Conservation (phyloP, 2,113 vertebrate species). For the Ameiurus melas region DNA sequence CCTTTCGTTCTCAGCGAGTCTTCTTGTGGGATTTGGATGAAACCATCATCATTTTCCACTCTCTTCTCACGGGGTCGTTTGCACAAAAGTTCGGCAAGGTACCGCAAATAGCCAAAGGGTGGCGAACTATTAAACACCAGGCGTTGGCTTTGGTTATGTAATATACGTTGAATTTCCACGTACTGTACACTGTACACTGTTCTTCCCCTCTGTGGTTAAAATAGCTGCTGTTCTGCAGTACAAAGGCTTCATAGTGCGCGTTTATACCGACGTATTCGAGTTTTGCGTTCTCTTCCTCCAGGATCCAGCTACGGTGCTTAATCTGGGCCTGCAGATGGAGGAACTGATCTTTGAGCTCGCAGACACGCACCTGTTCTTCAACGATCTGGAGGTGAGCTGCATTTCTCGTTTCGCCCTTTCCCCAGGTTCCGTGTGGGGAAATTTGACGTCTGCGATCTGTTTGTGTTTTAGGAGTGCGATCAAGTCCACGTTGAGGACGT, state of each 20-base stretch:
- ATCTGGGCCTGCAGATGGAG: conserved; percentile 95
- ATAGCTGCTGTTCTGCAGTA: neutral
- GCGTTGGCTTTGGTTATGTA: neutral
- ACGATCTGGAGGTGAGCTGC: conserved; percentile 87
- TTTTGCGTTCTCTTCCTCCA: conserved; percentile 52
- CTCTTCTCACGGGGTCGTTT: conserved; percentile 94
- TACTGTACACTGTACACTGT: neutral
- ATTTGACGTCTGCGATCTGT: neutral
- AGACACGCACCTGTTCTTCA: conserved; percentile 98
- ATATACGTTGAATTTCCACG: neutral
- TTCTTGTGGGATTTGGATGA: conserved; percentile 99
- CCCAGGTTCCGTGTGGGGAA: neutral
- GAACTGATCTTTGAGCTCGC: conserved; percentile 99
- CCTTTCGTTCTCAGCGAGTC: conserved; percentile 76
- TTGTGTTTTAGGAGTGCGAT: conserved; percentile 87
- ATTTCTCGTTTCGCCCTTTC: neutral
- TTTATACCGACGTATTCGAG: neutral
- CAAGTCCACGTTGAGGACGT: conserved; percentile 98
- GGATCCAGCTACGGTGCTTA: conserved; percentile 91
- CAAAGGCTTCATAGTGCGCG: neutral
- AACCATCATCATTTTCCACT: conserved; percentile 99
- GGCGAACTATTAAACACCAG: neutral
- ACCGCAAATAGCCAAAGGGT: conserved; percentile 14
- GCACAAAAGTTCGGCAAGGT: conserved; percentile 99
- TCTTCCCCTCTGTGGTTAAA: neutral